phyloP scores from a whole-genome alignment of 2,113 vertebrate species.

The Dromaius novaehollandiae region DNA sequence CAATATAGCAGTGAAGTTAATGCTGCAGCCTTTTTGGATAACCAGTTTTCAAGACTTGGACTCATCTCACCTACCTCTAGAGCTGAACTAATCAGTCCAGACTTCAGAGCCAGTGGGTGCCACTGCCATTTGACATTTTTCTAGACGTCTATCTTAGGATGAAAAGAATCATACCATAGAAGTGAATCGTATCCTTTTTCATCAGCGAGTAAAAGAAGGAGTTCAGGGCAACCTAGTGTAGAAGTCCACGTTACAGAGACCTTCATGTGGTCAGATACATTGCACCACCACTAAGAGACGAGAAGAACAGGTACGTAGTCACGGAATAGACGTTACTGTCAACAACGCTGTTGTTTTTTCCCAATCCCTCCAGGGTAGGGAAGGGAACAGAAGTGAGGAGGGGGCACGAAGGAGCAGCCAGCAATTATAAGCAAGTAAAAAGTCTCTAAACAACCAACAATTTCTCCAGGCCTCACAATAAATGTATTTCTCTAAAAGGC shows the following conservation, averaged over 20 bases:
- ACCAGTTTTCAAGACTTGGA: not conserved
- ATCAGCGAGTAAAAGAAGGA: not conserved
- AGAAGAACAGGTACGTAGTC: not conserved
- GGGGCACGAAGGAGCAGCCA: not conserved
- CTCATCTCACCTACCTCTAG: not conserved
- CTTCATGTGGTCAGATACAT: not conserved
- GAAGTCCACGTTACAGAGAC: not conserved
- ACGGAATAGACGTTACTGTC: not conserved
- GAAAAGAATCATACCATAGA: not conserved
- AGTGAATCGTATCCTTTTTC: not conserved
- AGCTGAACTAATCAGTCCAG: not conserved
- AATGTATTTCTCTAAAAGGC: not conserved
- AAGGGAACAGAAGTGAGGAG: not conserved
- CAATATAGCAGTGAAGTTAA: not conserved
- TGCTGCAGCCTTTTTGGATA: not conserved
- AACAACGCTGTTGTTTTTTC: not conserved
- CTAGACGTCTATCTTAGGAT: not conserved
- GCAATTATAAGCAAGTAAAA: too few species aligned
- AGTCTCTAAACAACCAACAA: not conserved
- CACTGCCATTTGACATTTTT: not conserved
- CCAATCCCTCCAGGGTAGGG: not conserved
- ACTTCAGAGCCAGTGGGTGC: not conserved
- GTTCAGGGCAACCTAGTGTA: not conserved
- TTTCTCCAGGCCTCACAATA: not conserved
- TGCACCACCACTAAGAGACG: not conserved